Evolutionary conservation across 2,888 invertebrate genomes (phyloP).

Genomic region (Mallateleia sp.): DNA sequence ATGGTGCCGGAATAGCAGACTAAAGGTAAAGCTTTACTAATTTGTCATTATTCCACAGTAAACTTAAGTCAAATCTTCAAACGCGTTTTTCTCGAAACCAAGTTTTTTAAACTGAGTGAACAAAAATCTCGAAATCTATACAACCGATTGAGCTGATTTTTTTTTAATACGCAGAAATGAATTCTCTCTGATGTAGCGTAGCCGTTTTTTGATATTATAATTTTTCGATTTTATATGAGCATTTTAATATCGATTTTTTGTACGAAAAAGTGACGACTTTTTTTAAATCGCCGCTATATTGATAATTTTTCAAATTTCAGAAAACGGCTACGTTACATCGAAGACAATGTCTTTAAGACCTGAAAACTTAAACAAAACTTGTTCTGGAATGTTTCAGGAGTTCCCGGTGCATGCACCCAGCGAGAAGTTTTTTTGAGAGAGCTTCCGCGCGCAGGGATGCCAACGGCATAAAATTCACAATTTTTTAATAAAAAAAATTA

Average conservation of each 20-base stretch:
- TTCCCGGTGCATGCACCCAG: constrained; percentile 10
- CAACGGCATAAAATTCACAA: constrained; percentile 25
- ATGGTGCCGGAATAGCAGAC: constrained; percentile 35
- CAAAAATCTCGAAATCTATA: constrained; percentile 10
- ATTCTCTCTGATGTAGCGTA: constrained; percentile 14
- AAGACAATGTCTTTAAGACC: constrained; percentile 15
- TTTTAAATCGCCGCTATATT: constrained; percentile 8
- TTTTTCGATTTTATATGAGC: constrained; percentile 24
- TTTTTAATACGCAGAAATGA: constrained; percentile 20
- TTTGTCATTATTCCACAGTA: constrained; percentile 21
- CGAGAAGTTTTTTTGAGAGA: constrained; percentile 17
- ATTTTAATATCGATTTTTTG: constrained; percentile 25
- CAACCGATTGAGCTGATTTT: constrained; percentile 22
- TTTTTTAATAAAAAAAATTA: constrained; percentile 21
- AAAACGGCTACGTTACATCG: constrained; percentile 18
- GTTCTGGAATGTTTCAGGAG: constrained; percentile 15
- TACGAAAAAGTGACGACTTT: constrained; percentile 28
- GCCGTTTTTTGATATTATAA: constrained; percentile 23
- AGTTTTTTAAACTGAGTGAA: constrained; percentile 19
- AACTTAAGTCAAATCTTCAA: constrained; percentile 21
- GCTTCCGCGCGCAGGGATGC: constrained; percentile 24
- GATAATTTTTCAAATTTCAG: constrained; percentile 11
- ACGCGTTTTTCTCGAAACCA: constrained; percentile 29
- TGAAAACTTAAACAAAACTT: constrained; percentile 13
- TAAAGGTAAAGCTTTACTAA: constrained; percentile 25